Percentiles rank a stretch among this genome's conserved stretches.
Evolutionary conservation across 1,140 invertebrate species (phyloP).

Genomic region (Artemia franciscana): DNA sequence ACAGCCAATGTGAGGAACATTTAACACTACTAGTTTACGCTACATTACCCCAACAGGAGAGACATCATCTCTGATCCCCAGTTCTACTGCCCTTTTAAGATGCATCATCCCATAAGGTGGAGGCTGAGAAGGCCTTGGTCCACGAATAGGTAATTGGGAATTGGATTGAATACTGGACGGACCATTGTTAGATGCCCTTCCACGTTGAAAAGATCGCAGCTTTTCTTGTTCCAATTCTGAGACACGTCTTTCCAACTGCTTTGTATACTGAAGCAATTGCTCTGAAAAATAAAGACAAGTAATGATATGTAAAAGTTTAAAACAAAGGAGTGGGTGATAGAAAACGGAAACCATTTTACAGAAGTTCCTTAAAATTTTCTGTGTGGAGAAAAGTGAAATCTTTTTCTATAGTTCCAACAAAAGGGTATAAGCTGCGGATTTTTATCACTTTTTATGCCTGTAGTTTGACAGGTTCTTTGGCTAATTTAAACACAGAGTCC

Average conservation of each 20-base stretch:
- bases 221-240: constrained; percentile 63
- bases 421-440: no score
- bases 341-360: no score
- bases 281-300: constrained; percentile 24
- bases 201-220: constrained; percentile 22
- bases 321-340: no score
- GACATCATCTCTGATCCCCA: constrained; percentile 16
- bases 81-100: constrained; percentile 21
- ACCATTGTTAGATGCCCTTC: constrained; percentile 9
- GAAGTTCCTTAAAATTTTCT: no score
- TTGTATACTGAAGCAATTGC: constrained; percentile 58
- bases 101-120: constrained; percentile 20
- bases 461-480: no score
- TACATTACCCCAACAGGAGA: constrained; percentile 1
- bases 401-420: no score
- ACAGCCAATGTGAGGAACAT: no score
- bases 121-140: constrained; percentile 17
- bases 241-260: constrained; percentile 57
- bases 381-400: no score
- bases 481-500: no score
- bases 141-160: constrained; percentile 18
- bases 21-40: no score
- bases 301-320: no score
- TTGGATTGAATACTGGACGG: constrained; percentile 15
- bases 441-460: no score